Percentiles rank a stretch among this genome's conserved stretches.
Evolutionary conservation across 1,140 invertebrate species (phyloP).

Genomic region (Microplitis demolitor): DNA sequence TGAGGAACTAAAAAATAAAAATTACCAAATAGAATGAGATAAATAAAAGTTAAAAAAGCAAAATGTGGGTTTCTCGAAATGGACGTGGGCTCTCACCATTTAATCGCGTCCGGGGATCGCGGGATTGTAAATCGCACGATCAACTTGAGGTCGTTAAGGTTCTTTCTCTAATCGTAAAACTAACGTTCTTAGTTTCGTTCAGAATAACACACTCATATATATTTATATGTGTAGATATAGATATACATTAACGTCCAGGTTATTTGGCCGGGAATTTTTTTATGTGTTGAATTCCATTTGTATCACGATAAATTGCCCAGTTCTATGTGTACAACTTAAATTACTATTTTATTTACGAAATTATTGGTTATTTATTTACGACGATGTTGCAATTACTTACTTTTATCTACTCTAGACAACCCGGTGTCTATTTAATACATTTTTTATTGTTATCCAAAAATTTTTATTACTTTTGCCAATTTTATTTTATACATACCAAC

Average conservation of each 20-base stretch:
- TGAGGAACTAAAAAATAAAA: not conserved
- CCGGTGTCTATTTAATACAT: too few species aligned
- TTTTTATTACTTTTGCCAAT: too few species aligned
- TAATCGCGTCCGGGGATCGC: slow-evolving; percentile 37
- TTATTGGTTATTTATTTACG: not conserved
- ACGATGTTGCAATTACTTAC: too few species aligned
- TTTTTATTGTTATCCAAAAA: too few species aligned
- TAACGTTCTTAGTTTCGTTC: slow-evolving; percentile 23
- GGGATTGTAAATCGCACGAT: slow-evolving; percentile 38
- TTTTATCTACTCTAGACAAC: too few species aligned
- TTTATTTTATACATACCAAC: too few species aligned
- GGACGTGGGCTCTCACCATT: slow-evolving; percentile 20
- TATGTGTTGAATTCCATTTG: slow-evolving; percentile 18
- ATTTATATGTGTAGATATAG: not conserved
- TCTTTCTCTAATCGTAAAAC: slow-evolving; percentile 41
- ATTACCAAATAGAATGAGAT: not conserved
- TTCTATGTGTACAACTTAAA: not conserved
- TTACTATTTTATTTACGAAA: not conserved
- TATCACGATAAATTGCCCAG: slow-evolving; percentile 8
- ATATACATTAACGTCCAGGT: not conserved
- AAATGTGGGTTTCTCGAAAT: slow-evolving; percentile 12
- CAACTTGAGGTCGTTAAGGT: slow-evolving; percentile 37
- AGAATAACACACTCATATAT: not conserved
- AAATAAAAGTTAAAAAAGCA: not conserved
- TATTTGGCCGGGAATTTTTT: slow-evolving; percentile 10